phyloP scores from a whole-genome alignment of 2,797 vertebrate species.

The Garrulus glandarius region DNA sequence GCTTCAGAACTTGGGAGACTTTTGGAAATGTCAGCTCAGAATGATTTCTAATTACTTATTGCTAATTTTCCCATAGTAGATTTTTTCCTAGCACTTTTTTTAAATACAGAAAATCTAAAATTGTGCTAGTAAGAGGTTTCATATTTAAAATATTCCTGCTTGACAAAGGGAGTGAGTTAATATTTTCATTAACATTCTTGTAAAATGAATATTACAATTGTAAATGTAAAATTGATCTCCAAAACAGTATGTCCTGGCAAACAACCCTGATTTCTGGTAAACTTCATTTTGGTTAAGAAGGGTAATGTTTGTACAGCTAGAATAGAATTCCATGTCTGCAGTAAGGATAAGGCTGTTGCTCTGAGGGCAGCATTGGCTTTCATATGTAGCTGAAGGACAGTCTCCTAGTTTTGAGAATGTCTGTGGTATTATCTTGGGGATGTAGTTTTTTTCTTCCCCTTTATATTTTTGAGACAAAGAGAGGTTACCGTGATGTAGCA shows the following conservation, averaged over 20 bases:
- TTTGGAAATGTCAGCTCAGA: not conserved
- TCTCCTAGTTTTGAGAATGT: not conserved
- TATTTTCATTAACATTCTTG: not conserved
- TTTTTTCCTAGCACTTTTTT: not conserved
- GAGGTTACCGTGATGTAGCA: not conserved
- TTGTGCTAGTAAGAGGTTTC: not conserved
- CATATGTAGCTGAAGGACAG: not conserved
- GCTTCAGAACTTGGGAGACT: not conserved
- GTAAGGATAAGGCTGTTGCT: not conserved
- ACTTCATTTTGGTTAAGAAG: not conserved
- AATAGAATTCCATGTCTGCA: not conserved
- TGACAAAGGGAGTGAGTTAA: not conserved
- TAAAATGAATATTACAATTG: not conserved
- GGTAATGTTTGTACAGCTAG: not conserved
- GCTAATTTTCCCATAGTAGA: not conserved
- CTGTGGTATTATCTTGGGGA: not conserved
- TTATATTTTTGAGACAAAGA: not conserved
- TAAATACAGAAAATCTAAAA: not conserved
- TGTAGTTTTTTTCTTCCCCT: not conserved
- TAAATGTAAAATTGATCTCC: not conserved
- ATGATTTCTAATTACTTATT: not conserved
- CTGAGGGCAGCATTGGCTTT: not conserved
- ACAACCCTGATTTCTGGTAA: not conserved
- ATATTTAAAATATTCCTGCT: not conserved
- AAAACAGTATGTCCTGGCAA: not conserved